Evolutionary conservation across 2,797 vertebrate genomes (phyloP).

Genomic region (Gouania willdenowi): DNA sequence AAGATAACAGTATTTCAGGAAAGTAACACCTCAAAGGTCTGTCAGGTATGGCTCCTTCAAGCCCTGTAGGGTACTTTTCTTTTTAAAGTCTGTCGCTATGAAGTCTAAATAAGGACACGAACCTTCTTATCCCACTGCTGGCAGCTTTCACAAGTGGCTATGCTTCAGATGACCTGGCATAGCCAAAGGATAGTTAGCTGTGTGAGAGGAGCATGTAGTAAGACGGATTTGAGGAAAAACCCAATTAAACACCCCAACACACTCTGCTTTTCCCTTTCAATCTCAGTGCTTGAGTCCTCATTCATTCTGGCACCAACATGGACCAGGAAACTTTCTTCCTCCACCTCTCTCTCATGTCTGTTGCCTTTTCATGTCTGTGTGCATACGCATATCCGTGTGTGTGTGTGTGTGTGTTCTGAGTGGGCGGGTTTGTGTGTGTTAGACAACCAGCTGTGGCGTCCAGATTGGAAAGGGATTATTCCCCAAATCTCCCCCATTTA

Average conservation of each 20-base stretch:
- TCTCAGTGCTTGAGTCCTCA: slow-evolving; percentile 25
- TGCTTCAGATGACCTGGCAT: slow-evolving; percentile 23
- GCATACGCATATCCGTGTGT: neutral
- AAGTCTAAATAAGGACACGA: slow-evolving; percentile 18
- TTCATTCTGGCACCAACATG: slow-evolving; percentile 38
- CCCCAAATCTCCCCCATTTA: slow-evolving; percentile 70
- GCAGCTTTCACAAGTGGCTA: slow-evolving; percentile 13
- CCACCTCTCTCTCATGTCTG: too few relatives aligned
- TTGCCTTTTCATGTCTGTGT: slow-evolving; percentile 12
- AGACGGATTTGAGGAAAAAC: slow-evolving; percentile 64
- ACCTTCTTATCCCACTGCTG: slow-evolving; percentile 10
- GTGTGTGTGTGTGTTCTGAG: slow-evolving; percentile 25
- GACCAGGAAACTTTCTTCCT: too few relatives aligned
- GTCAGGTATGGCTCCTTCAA: slow-evolving; percentile 35
- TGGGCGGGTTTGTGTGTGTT: slow-evolving; percentile 40
- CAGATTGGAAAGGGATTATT: slow-evolving; percentile 76
- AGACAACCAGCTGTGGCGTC: slow-evolving; percentile 70
- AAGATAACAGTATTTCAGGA: slow-evolving; percentile 34
- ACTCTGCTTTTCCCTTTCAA: slow-evolving; percentile 34
- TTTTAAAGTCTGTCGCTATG: slow-evolving; percentile 19
- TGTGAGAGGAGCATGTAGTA: slow-evolving; percentile 39
- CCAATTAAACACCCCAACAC: slow-evolving; percentile 46
- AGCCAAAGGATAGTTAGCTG: slow-evolving; percentile 25
- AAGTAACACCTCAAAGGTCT: slow-evolving; percentile 22
- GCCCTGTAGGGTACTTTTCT: slow-evolving; percentile 16